phyloP scores from a whole-genome alignment of 2,888 invertebrate genomes.

The Drosophila diplacantha region DNA sequence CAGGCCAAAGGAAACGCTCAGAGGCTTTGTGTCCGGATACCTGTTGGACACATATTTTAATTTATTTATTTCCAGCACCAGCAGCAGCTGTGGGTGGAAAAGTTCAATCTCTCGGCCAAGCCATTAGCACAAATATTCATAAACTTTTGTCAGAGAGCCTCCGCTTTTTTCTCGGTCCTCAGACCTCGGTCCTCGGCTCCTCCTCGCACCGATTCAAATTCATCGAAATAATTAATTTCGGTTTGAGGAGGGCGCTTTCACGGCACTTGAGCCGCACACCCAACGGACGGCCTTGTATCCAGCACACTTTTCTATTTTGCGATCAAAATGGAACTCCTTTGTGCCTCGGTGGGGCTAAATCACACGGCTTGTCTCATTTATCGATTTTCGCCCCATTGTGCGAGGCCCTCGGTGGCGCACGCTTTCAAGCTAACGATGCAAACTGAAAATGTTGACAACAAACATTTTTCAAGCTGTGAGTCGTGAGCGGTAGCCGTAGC shows the following conservation, averaged over 20 bases:
- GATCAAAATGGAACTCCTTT: conserved; percentile 44
- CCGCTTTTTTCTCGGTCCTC: conserved; percentile 3
- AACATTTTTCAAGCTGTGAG: conserved; percentile 73
- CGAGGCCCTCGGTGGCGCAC: conserved; percentile 36
- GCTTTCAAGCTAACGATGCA: conserved; percentile 73
- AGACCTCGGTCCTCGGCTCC: neutral
- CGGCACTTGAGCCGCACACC: conserved; percentile 34
- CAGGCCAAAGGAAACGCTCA: conserved; percentile 22
- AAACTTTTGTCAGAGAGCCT: conserved; percentile 32
- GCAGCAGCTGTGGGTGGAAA: conserved; percentile 38
- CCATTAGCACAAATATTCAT: conserved; percentile 41
- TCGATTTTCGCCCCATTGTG: conserved; percentile 64
- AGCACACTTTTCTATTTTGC: conserved; percentile 41
- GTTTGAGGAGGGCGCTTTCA: conserved; percentile 32
- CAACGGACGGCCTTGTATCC: conserved; percentile 37
- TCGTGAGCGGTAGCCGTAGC: conserved; percentile 56
- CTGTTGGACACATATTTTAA: conserved; percentile 42
- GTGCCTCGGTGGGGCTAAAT: conserved; percentile 39
- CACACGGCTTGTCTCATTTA: conserved; percentile 53
- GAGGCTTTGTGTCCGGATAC: conserved; percentile 23
- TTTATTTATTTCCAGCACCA: conserved; percentile 36
- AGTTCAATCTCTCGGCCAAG: conserved; percentile 33
- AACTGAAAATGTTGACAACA: conserved; percentile 74
- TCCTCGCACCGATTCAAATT: conserved; percentile 20
- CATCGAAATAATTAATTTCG: conserved; percentile 41